These are phyloP conservation scores for Potamarius usumacintae DNA, from an alignment of 2,113 vertebrate species.

Conservation along the genomic window DNA sequence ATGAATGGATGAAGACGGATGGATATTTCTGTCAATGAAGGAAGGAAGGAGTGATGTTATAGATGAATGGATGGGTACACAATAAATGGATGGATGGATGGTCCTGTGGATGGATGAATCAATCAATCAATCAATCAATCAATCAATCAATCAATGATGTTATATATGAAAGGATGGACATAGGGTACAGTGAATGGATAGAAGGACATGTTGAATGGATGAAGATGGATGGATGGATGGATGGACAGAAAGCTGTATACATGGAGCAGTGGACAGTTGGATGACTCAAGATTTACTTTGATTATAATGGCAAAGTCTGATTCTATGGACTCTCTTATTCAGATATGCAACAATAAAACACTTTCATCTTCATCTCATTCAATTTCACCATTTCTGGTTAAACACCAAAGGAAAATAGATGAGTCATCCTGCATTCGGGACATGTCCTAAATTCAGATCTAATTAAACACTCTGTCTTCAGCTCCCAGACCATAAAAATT, in stretches of 20 bases:
- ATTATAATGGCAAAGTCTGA: neutral
- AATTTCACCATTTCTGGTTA: neutral
- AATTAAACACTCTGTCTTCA: neutral
- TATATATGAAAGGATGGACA: neutral
- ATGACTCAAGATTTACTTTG: neutral
- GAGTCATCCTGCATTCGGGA: neutral
- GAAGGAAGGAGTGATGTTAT: too few relatives aligned
- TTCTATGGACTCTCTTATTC: neutral
- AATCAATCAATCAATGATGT: too few relatives aligned
- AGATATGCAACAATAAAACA: neutral
- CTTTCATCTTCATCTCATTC: neutral
- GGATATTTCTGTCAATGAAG: too few relatives aligned
- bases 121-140: too few relatives aligned
- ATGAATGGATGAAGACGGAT: too few relatives aligned
- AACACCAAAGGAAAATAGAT: neutral
- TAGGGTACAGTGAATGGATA: neutral
- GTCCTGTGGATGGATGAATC: neutral
- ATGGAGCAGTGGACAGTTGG: too few relatives aligned
- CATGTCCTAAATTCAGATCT: neutral
- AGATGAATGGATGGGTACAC: neutral
- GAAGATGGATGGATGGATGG: neutral
- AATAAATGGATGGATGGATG: neutral
- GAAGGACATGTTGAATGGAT: neutral
- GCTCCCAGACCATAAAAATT: neutral
- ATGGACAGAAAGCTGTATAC: neutral